phyloP scores from a whole-genome alignment of 2,113 vertebrate species.

The Ploceus nigricollis region DNA sequence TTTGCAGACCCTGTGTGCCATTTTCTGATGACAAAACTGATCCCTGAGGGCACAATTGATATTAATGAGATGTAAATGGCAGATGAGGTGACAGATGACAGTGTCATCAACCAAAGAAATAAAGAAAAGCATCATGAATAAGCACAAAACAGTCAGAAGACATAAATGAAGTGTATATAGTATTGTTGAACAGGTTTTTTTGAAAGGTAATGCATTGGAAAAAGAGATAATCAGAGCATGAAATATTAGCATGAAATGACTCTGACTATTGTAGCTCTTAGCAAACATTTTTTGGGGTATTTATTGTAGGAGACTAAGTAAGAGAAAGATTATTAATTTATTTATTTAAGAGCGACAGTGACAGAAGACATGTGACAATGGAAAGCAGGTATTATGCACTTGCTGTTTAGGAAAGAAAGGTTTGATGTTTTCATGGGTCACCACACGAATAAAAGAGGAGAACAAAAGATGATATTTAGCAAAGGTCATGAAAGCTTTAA shows the following conservation, averaged over 20 bases:
- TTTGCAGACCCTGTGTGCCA: slow-evolving; percentile 30
- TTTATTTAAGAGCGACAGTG: slow-evolving; percentile 40
- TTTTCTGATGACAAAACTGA: slow-evolving; percentile 40
- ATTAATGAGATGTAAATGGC: slow-evolving; percentile 64
- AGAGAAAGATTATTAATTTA: slow-evolving; percentile 6
- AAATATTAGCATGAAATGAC: slow-evolving; percentile 50
- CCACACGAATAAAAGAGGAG: slow-evolving; percentile 8
- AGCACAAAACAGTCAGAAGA: slow-evolving; percentile 1
- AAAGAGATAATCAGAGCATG: slow-evolving; percentile 47
- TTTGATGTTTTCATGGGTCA: slow-evolving; percentile 32
- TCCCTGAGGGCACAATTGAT: slow-evolving; percentile 20
- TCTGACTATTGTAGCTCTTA: background rate
- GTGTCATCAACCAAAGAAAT: slow-evolving; percentile 41
- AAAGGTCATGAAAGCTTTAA: background rate
- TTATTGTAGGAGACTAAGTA: background rate
- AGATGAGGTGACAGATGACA: slow-evolving; percentile 52
- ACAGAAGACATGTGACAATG: background rate
- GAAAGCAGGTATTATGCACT: background rate
- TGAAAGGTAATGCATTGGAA: slow-evolving; percentile 24
- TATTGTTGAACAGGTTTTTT: background rate
- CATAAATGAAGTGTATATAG: background rate
- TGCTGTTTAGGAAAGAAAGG: background rate
- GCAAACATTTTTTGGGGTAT: background rate
- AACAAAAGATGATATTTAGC: background rate
- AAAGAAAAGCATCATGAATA: slow-evolving; percentile 20